Conservation (phyloP, 2,797 vertebrate species). For the Florisuga fusca region DNA sequence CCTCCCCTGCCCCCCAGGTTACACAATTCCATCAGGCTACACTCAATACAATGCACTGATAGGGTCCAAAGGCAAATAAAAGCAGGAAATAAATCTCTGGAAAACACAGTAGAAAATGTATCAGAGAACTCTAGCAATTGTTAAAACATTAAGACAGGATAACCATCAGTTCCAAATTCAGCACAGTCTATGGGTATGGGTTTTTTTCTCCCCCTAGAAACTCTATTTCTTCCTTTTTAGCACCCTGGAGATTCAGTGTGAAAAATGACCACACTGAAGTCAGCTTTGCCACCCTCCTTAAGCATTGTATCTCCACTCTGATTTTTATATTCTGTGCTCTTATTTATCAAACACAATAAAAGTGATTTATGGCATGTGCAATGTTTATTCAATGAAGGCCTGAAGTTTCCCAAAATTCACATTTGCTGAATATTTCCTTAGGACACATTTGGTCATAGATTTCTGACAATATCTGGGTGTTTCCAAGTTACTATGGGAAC, state of each 20-base stretch:
- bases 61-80: background rate
- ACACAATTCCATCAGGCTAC: background rate
- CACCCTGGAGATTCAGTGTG: background rate
- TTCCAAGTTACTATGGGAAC: background rate
- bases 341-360: background rate
- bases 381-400: background rate
- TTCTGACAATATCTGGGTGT: background rate
- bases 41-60: background rate
- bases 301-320: background rate
- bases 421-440: background rate
- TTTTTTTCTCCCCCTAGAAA: background rate
- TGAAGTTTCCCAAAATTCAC: background rate
- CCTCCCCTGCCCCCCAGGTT: fast-evolving
- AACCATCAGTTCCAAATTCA: background rate
- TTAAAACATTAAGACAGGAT: background rate
- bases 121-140: background rate
- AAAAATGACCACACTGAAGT: background rate
- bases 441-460: background rate
- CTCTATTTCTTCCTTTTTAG: background rate
- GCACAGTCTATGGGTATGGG: background rate
- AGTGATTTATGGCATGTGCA: background rate
- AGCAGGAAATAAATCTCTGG: background rate
- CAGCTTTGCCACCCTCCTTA: background rate
- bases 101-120: background rate
- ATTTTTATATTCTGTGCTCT: background rate